These are phyloP conservation scores for Prinia subflava DNA, from an alignment of 2,113 vertebrate genomes.

Conservation along the genomic window DNA sequence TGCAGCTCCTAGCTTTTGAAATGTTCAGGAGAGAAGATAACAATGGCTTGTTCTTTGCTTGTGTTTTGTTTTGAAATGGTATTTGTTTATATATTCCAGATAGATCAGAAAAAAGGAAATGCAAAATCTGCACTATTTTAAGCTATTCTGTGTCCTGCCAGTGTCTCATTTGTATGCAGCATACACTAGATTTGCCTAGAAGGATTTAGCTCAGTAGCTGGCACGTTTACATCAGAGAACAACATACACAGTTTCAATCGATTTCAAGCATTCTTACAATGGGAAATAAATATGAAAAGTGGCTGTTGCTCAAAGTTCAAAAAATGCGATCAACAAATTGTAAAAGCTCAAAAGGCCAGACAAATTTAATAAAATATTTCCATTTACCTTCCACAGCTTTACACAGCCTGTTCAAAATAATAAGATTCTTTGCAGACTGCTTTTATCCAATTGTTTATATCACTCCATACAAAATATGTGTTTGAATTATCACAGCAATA, in stretches of 20 bases:
- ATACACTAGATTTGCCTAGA: constrained; percentile 17
- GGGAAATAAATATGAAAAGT: constrained; percentile 39
- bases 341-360: constrained; percentile 56
- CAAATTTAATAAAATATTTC: constrained; percentile 59
- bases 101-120: background rate
- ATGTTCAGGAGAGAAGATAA: background rate
- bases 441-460: constrained; percentile 40
- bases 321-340: constrained; percentile 20
- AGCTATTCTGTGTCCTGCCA: background rate
- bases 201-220: constrained; percentile 57
- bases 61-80: constrained; percentile 6
- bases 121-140: background rate
- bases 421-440: constrained; percentile 6
- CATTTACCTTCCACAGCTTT: constrained; percentile 49
- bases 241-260: background rate
- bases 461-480: constrained; percentile 48
- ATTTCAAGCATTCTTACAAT: constrained; percentile 21
- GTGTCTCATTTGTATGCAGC: constrained; percentile 21
- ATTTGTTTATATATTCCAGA: background rate
- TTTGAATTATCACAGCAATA: constrained; percentile 48
- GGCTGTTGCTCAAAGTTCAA: constrained; percentile 8
- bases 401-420: constrained; percentile 43
- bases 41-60: background rate
- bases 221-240: constrained; percentile 31
- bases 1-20: background rate